Evolutionary conservation across 2,797 vertebrate genomes (phyloP).

Genomic region (Dryobates pubescens): DNA sequence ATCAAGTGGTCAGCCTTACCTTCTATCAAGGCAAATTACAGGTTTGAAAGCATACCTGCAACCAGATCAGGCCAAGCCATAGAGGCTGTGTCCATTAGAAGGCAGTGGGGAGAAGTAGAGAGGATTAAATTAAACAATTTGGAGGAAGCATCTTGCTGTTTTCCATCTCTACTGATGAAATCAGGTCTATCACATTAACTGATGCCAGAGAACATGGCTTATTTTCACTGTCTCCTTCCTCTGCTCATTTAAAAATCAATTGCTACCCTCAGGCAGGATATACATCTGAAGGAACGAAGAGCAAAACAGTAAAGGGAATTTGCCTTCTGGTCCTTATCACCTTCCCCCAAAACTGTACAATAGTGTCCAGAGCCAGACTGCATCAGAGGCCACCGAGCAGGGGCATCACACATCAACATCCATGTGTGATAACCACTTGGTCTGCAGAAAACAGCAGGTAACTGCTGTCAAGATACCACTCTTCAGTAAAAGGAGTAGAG

Average conservation of each 20-base stretch:
- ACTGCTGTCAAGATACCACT: neutral
- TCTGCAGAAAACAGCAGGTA: neutral
- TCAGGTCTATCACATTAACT: neutral
- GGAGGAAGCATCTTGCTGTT: constrained; percentile 17
- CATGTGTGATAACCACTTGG: fast-evolving
- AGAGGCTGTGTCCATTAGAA: neutral
- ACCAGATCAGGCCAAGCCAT: neutral
- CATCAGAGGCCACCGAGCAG: fast-evolving
- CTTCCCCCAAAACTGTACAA: neutral
- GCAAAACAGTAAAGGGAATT: neutral
- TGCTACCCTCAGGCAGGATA: neutral
- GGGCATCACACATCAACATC: fast-evolving
- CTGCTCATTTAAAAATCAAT: constrained; percentile 8
- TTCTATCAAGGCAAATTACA: constrained; percentile 19
- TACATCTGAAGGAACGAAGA: neutral
- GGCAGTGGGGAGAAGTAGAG: neutral
- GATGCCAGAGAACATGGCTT: neutral
- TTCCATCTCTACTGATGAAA: constrained; percentile 21
- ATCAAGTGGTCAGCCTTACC: neutral
- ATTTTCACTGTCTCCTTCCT: constrained; percentile 12
- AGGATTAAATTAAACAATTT: constrained; percentile 49
- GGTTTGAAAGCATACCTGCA: constrained; percentile 7
- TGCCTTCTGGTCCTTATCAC: neutral
- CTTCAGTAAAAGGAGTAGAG: neutral
- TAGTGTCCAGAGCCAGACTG: neutral